These are phyloP conservation scores for Indicator maculatus DNA, from an alignment of 2,113 vertebrate genomes.

Conservation along the genomic window DNA sequence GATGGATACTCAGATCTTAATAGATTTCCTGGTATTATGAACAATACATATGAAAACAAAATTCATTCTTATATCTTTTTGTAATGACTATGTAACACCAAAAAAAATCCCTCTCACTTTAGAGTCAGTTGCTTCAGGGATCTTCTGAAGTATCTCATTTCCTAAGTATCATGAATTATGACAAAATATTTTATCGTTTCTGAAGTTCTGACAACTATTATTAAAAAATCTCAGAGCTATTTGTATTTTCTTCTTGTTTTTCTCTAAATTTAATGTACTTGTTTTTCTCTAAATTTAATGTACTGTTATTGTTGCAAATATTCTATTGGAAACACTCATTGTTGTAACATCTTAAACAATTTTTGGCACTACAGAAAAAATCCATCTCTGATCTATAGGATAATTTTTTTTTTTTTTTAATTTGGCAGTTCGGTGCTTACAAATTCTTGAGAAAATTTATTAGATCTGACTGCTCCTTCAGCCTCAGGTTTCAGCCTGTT, in stretches of 20 bases:
- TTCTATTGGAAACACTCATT: background rate
- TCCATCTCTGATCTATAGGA: background rate
- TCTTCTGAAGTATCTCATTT: background rate
- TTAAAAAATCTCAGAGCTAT: background rate
- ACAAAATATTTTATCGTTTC: background rate
- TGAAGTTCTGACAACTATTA: background rate
- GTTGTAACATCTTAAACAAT: background rate
- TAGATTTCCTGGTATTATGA: background rate
- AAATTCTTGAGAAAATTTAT: background rate
- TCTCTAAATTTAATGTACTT: background rate
- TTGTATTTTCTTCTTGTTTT: background rate
- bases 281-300: background rate
- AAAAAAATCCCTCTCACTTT: background rate
- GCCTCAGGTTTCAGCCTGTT: background rate
- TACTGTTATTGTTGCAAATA: background rate
- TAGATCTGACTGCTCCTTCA: background rate
- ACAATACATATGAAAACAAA: background rate
- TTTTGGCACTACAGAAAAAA: background rate
- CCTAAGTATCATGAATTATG: background rate
- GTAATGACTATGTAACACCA: background rate
- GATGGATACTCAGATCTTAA: background rate
- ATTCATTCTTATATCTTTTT: background rate
- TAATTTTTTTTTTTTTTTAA: background rate
- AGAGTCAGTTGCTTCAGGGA: rapidly evolving
- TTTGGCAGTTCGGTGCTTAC: background rate